Evolutionary conservation across 1,140 invertebrate genomes (phyloP), one percentile per base, ranked within the genome.

Genomic region (Pemphigus obesinymphae): DNA sequence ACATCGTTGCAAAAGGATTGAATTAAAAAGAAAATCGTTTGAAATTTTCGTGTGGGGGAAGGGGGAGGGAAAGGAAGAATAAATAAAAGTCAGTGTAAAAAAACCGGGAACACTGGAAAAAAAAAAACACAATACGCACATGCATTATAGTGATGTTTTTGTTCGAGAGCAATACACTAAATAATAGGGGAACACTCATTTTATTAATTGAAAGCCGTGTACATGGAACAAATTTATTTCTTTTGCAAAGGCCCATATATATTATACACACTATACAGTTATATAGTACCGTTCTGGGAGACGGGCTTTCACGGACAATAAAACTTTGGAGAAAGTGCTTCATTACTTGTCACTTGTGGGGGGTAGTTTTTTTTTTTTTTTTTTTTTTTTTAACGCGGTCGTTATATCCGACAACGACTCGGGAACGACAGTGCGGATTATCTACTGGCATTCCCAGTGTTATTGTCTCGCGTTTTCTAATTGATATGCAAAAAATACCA

Each of bases 281-380:
- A 11, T 61, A 20, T n/a, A 15, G 61, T 34, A 45, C 53, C 31
- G 53, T 80, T 63, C 76, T 45, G 37, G 45, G 53, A 78, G 55
- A 80, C 76, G 53, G 76, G 37, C 55, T 80, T 78, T 80, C 76
- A 80, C 76, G 76, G 76, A 80, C 55, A 80, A 80, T 80, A 80
- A 61, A 80, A 63, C 76, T 80, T 43, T 61, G 23, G 55, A 80
- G 55, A 80, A 63, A 80, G 76, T 80, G 45, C 76, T 80, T 80
- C 76, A 80, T 80, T 80, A 80, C 37, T 63, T 63, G 76, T 63
- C 76, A 63, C 76, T 55, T 78, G 40, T 15, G 3, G 23, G 31
- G n/a, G 31, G 20, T 34, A 8, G 53, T 26, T 34, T 58, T 61
- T 43, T 78, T 58, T 63, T 45, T 26, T 34, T 58, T 61, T 43